phyloP scores from a whole-genome alignment of 2,797 vertebrate genomes.

The Buphagus erythrorhynchus region DNA sequence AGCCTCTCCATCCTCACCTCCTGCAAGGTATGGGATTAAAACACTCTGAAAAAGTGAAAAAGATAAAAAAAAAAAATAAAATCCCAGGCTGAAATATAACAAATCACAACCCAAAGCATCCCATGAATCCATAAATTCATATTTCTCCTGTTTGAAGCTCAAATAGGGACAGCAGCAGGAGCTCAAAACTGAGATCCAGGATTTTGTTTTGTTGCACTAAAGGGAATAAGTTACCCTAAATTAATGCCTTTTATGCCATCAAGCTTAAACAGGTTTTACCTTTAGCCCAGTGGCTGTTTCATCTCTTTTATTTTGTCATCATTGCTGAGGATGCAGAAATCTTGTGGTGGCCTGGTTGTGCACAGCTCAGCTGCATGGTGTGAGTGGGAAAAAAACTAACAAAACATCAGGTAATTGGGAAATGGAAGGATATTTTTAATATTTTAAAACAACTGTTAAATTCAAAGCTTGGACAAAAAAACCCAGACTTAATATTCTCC shows the following conservation, averaged over 20 bases:
- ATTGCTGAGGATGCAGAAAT: not conserved
- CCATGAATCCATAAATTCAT: fast-evolving
- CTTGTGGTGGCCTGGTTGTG: not conserved
- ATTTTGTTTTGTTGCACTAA: not conserved
- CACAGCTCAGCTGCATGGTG: not conserved
- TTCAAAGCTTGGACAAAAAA: not conserved
- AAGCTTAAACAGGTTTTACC: not conserved
- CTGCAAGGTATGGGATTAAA: constrained; percentile 82
- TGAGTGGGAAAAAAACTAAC: fast-evolving
- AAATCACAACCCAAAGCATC: not conserved
- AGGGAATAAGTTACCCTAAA: not conserved
- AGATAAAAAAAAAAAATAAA: not conserved
- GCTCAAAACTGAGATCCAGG: not conserved
- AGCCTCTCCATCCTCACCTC: constrained; percentile 86
- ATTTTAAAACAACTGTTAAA: not conserved
- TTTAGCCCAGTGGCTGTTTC: not conserved
- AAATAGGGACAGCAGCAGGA: not conserved
- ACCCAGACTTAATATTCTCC: not conserved
- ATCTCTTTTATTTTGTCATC: not conserved
- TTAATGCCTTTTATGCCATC: not conserved
- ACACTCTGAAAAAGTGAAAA: too few species aligned
- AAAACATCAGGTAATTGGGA: not conserved
- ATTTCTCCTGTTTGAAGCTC: not conserved
- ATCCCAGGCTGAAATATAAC: not conserved
- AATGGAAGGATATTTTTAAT: not conserved